Conservation (phyloP, 2,888 invertebrate genomes). For the Scaptomyza reducta region DNA sequence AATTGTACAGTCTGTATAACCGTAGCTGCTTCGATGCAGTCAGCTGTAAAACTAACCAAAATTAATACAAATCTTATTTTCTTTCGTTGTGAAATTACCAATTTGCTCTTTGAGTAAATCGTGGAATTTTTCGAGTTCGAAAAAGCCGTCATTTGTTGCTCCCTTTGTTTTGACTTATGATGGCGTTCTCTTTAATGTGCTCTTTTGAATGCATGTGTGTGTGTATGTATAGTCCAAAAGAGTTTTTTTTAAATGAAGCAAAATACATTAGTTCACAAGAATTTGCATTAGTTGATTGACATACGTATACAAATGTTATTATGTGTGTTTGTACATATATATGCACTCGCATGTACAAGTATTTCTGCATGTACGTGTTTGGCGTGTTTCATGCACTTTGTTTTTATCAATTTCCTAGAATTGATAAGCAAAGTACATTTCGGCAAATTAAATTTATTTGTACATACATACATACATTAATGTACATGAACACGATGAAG, state of each 20-base stretch:
- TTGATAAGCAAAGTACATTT: neutral
- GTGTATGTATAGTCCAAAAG: neutral
- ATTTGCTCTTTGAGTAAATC: constrained; percentile 12
- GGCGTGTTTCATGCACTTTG: neutral
- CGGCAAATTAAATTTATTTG: neutral
- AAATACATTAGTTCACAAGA: neutral
- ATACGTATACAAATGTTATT: neutral
- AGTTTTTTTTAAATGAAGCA: neutral
- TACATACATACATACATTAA: neutral
- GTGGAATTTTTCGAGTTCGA: constrained; percentile 30
- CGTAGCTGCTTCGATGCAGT: neutral
- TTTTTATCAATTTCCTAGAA: neutral
- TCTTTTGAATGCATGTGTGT: neutral
- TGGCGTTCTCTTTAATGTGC: neutral
- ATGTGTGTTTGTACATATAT: neutral
- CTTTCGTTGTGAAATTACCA: constrained; percentile 40
- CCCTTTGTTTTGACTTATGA: neutral
- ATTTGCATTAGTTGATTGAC: neutral
- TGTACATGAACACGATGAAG: too few relatives aligned
- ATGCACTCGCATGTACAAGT: neutral
- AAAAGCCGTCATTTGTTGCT: constrained; percentile 7
- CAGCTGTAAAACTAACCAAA: constrained; percentile 16
- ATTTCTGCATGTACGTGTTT: neutral
- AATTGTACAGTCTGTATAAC: neutral
- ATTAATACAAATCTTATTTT: constrained; percentile 12